Base-by-base conservation (phyloP, 2,888 invertebrate species). In the Chalcis sispes region DNA sequence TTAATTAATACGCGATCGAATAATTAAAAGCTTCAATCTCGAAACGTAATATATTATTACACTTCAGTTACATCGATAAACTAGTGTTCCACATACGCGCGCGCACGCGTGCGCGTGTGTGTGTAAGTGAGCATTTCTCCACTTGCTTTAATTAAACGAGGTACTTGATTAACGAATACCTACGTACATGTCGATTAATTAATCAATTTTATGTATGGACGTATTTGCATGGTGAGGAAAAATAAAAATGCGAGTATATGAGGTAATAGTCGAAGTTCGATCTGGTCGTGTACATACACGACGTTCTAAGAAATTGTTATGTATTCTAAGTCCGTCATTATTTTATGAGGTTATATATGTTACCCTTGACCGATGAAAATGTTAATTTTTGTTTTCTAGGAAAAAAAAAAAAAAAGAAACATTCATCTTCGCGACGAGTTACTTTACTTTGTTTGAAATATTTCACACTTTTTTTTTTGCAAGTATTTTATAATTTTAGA, bases 21-120 rank as follows among this genome's bases (percentile, higher is more conserved):
- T 40, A 71, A 40, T 70, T 48, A 18, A 48, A 59, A 29, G 32
- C 59, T 15, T 36, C 36, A 2, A 8, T 25, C 8, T 18, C 7
- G 13, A 36, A 25, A 13, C 5, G 48, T n/a, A 25, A 71, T 52
- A 61, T 71, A 71, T 71, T 71, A 71, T 71, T 61, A 40, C n/a
- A 4, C 13, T 27, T 36, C 36, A 18, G 15, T 59, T n/a, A 18
- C 48, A 18, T 48, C 32, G 3, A 46, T 46, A 10, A 15, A 15
- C n/a, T 10, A 15, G n/a, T 15, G 15, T 46, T 46, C 13, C 46
- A 15, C n/a, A 10, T 15, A 5, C 2, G 13, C 4, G 50, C n/a
- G 20, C 3, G 2, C 2, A 46, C 4, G 50, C n/a, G 20, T 3
- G 15, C 10, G 13, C 25, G 25, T 23, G 20, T 20, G 25, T 20